These are phyloP conservation scores for Barnardius zonarius DNA, from an alignment of 2,113 vertebrate genomes.

Conservation along the genomic window DNA sequence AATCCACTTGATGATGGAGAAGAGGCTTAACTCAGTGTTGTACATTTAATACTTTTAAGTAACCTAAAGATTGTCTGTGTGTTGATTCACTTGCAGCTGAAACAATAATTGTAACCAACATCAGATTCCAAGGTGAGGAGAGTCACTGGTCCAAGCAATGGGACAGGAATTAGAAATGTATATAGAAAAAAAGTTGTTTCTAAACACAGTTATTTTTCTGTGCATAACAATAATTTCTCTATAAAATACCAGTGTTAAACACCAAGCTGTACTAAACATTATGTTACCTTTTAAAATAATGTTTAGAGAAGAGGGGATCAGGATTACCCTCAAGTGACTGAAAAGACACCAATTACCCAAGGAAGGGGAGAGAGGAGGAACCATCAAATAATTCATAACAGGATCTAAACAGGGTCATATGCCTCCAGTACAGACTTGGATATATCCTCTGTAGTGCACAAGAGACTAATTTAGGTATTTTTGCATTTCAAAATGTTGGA, in stretches of 20 bases:
- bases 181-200: background rate
- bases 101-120: slow-evolving; percentile 26
- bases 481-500: background rate
- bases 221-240: background rate
- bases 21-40: slow-evolving; percentile 15
- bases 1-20: slow-evolving; percentile 55
- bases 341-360: background rate
- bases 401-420: background rate
- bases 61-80: background rate
- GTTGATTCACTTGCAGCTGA: slow-evolving; percentile 37
- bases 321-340: background rate
- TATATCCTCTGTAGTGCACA: background rate
- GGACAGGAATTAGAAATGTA: background rate
- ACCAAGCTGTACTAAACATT: background rate
- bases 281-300: background rate
- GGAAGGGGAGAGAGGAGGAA: background rate
- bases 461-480: background rate
- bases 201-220: background rate
- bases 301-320: background rate
- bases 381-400: background rate
- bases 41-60: slow-evolving; percentile 26
- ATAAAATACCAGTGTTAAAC: background rate
- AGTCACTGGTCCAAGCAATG: background rate
- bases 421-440: background rate
- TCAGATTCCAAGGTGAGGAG: background rate